Conservation (phyloP, 1,140 invertebrate species). For the Spodoptera litura region DNA sequence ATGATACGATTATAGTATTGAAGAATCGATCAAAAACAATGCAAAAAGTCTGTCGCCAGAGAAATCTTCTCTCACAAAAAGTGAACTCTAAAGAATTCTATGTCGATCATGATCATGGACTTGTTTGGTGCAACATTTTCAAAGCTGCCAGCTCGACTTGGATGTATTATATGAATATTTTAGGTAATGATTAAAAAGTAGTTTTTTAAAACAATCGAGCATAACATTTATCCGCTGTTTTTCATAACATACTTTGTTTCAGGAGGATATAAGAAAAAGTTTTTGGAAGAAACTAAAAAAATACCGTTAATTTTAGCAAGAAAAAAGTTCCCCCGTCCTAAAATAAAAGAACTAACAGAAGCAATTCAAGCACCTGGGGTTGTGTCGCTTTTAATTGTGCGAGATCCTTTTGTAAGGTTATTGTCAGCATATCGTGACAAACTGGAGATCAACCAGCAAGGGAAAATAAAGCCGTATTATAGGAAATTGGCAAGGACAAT, state of each 20-base stretch:
- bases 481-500: slow-evolving; percentile 90
- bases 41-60: slow-evolving; percentile 64
- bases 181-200: slow-evolving; percentile 75
- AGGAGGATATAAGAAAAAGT: slow-evolving; percentile 88
- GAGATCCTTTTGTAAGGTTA: slow-evolving; percentile 96
- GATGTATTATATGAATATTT: slow-evolving; percentile 93
- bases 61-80: slow-evolving; percentile 57
- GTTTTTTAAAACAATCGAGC: background rate
- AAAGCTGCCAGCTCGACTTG: slow-evolving; percentile 93
- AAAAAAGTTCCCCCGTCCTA: slow-evolving; percentile 87
- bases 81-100: slow-evolving; percentile 90
- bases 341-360: slow-evolving; percentile 83
- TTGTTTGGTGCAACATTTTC: slow-evolving; percentile 93
- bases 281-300: slow-evolving; percentile 86
- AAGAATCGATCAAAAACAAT: slow-evolving; percentile 62
- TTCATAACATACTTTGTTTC: slow-evolving; percentile 55
- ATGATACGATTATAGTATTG: slow-evolving; percentile 69
- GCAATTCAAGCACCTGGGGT: slow-evolving; percentile 85
- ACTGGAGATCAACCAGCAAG: slow-evolving; percentile 87
- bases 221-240: slow-evolving; percentile 22
- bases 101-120: slow-evolving; percentile 89
- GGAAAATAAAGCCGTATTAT: slow-evolving; percentile 88
- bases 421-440: slow-evolving; percentile 97
- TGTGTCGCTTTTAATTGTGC: slow-evolving; percentile 93
- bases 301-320: slow-evolving; percentile 88